Evolutionary conservation across 2,888 invertebrate species (phyloP), one percentile per base, ranked within the genome.

Genomic region (Teleiodes luculella): DNA sequence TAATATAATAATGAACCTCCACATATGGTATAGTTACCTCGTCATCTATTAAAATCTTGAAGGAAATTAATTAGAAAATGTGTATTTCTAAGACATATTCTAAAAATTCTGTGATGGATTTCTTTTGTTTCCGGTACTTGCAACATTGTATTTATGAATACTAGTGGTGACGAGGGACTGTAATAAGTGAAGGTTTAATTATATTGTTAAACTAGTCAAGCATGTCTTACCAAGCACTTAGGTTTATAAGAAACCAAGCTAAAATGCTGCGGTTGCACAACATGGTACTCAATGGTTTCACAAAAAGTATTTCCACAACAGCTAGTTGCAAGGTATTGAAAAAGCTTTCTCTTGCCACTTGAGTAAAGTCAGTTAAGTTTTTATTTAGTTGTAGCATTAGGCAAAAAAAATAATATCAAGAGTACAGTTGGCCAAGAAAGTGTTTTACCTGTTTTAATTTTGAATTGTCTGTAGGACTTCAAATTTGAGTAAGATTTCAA

Each of bases 161-260:
- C 66, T 71, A 78, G 81, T 83, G 86, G 84, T 87, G 86, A 80
- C 72, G 72, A 80, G 80, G 76, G 74, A 82, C 68, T 72, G 76
- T 81, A 78, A 76, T 62, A 63, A 60, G 57, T 67, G 62, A 67
- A 65, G 65, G 62, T 63, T 28, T 67, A 66, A 63, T 62, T 62
- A 58, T 55, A 55, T 57, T 60, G 61, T 2, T 37, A 60, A 68
- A 63, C 58, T 67, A 74, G 56, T 74, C 66, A 80, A 83, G 74
- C 76, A 86, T 88, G 86, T 72, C 76, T 56, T 72, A 68, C 67
- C 81, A 73, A 80, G 66, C 66, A 49, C 62, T 83, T 64, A 74
- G 66, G 61, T 70, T 80, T 59, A 56, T 78, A 64, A 78, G 74
- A 69, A 77, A 62, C 60, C 70, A 56, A 64, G 64, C 65, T 64